Evolutionary conservation across 2,113 vertebrate species (phyloP), one percentile per base, ranked within the genome.

Genomic region (Notothenia rossii): DNA sequence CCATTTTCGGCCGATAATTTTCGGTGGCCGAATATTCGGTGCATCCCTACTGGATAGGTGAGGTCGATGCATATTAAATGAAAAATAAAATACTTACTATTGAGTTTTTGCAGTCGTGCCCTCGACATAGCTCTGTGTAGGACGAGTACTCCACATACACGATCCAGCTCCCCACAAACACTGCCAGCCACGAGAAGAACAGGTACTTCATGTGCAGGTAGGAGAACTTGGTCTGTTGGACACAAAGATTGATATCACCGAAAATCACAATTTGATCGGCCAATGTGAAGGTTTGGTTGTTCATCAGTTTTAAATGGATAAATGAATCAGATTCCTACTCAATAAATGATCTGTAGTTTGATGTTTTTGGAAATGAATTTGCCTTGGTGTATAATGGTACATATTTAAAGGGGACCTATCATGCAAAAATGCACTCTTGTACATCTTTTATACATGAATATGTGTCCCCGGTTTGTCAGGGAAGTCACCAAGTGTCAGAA

Each of bases 121-220:
- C 98, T 83, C 97, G 96, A 94, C 98, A 99, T 66, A 98, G 95
- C 83, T 99, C 98, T 73, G 97, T 97, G 94, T 99, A 98, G 85
- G 97, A 94, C 7, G 97, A 99, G 80, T 99, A 99, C 81, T 98
- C 96, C 55, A 98, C 97, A 53, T 99, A 99, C 25, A 97, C 92
- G 66, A 99, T 95, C 98, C 98, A 99, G 95, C 98, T 99, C 89
- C 98, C 96, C 90, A 99, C 93, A 70, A 99, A 98, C 84, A 99
- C 96, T 0, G 93, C 97, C 94, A 99, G 86, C 98, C 98, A 99
- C 68, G 97, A 99, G 65, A 98, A 96, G 94, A 99, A 99, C 86
- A 99, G 96, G 87, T 97, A 99, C 92, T 98, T 99, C 94, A 99
- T 96, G 66, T 96, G 95, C 58, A 97, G 87, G 49, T 97, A 97